Conservation (phyloP, 2,797 vertebrate genomes). For the Lacerta agilis region DNA sequence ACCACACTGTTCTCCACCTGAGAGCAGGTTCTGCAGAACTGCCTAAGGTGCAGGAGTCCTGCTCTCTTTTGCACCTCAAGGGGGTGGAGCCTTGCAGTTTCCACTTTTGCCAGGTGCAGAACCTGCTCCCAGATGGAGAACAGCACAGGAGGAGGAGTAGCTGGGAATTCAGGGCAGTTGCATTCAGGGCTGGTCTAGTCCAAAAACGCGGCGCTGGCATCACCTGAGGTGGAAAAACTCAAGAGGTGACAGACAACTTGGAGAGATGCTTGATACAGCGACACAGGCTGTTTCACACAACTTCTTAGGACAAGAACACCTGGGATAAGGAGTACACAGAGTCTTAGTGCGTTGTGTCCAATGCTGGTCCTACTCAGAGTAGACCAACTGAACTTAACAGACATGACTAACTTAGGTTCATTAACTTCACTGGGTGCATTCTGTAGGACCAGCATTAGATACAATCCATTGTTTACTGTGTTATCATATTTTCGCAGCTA, state of each 20-base stretch:
- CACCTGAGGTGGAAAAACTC: neutral
- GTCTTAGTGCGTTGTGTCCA: neutral
- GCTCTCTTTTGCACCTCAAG: neutral
- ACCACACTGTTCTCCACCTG: too few relatives aligned
- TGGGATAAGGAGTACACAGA: neutral
- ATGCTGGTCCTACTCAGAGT: too few relatives aligned
- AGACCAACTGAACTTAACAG: too few relatives aligned
- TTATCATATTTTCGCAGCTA: too few relatives aligned
- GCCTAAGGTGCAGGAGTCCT: too few relatives aligned
- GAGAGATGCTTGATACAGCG: neutral
- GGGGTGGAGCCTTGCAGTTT: neutral
- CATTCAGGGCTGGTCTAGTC: neutral
- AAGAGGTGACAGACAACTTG: neutral
- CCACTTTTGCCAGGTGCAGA: neutral
- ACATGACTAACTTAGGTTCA: too few relatives aligned
- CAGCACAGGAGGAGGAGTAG: neutral
- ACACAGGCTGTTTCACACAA: neutral
- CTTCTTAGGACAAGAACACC: neutral
- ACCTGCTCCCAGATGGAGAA: neutral
- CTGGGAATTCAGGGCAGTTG: neutral
- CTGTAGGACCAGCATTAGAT: too few relatives aligned
- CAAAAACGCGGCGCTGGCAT: neutral
- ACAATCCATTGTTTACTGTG: too few relatives aligned
- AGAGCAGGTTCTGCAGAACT: too few relatives aligned
- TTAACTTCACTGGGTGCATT: too few relatives aligned